Percentiles rank a stretch among this genome's conserved stretches.
phyloP scores from a whole-genome alignment of 23 tunicate species.

The Halocynthia aurantium region DNA sequence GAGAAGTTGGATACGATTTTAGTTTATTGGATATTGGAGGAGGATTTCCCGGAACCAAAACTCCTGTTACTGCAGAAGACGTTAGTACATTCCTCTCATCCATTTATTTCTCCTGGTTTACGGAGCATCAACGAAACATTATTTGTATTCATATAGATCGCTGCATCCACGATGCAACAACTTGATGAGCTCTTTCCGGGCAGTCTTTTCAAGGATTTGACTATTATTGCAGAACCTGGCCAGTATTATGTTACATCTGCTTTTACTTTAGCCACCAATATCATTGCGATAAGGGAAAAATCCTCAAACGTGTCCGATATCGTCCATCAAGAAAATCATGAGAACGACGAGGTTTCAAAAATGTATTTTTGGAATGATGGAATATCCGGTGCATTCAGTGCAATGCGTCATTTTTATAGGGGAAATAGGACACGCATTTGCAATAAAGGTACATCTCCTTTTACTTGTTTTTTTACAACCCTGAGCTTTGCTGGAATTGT shows the following conservation, averaged over 20 bases:
- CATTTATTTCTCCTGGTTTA: too few relatives aligned
- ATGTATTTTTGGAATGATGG: conserved; percentile 88
- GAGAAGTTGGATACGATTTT: conserved; percentile 43
- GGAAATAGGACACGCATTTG: too few relatives aligned
- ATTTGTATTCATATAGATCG: conserved; percentile 31
- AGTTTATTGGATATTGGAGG: conserved; percentile 87
- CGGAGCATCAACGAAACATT: too few relatives aligned
- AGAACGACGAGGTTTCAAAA: conserved; percentile 37
- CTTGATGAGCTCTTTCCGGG: conserved; percentile 48
- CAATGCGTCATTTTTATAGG: conserved; percentile 54
- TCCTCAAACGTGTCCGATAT: neutral
- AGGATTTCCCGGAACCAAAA: conserved; percentile 85
- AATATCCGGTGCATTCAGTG: conserved; percentile 67
- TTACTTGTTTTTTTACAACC: too few relatives aligned
- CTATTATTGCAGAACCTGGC: conserved; percentile 85
- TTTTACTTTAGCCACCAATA: conserved; percentile 65
- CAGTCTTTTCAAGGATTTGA: conserved; percentile 18
- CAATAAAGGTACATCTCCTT: too few relatives aligned
- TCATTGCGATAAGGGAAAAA: conserved; percentile 41
- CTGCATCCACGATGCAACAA: conserved; percentile 43
- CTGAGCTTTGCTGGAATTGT: too few relatives aligned
- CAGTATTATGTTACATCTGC: conserved; percentile 75
- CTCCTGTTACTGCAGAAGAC: neutral
- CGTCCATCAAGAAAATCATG: too few relatives aligned
- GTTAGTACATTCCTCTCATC: too few relatives aligned